phyloP scores from a whole-genome alignment of 2,888 invertebrate genomes.

The Aethes cnicana region DNA sequence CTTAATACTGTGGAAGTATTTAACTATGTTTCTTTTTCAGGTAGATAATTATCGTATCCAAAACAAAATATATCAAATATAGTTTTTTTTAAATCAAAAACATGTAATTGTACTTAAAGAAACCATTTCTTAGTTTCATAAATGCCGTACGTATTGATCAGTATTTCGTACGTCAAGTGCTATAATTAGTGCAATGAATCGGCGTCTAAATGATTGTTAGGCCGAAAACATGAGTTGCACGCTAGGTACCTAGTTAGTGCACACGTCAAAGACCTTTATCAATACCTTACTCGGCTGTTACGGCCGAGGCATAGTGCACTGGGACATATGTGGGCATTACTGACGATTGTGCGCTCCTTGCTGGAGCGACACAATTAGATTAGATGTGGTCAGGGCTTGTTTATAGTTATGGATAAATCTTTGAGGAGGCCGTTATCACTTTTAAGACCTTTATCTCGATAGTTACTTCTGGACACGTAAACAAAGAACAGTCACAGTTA shows the following conservation, averaged over 20 bases:
- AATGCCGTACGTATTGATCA: too few relatives aligned
- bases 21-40: too few relatives aligned
- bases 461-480: too few relatives aligned
- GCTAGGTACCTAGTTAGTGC: conserved; percentile 21
- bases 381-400: conserved; percentile 17
- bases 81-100: too few relatives aligned
- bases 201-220: not conserved
- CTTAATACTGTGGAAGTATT: too few relatives aligned
- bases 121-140: too few relatives aligned
- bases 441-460: too few relatives aligned
- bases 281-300: conserved; percentile 26
- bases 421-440: not conserved
- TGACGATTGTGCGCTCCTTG: conserved; percentile 21
- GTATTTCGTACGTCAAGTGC: too few relatives aligned
- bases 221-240: conserved; percentile 5
- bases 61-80: too few relatives aligned
- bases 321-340: conserved; percentile 26
- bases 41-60: too few relatives aligned
- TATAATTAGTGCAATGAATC: not conserved
- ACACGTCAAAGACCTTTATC: conserved; percentile 30
- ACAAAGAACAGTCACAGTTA: too few relatives aligned
- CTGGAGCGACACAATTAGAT: conserved; percentile 28
- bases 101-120: too few relatives aligned
- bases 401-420: conserved; percentile 10
- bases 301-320: conserved; percentile 24